Percentiles rank a stretch among this genome's conserved stretches.
Evolutionary conservation across 2,113 vertebrate genomes (phyloP).

Genomic region (Ornithorhynchus anatinus): DNA sequence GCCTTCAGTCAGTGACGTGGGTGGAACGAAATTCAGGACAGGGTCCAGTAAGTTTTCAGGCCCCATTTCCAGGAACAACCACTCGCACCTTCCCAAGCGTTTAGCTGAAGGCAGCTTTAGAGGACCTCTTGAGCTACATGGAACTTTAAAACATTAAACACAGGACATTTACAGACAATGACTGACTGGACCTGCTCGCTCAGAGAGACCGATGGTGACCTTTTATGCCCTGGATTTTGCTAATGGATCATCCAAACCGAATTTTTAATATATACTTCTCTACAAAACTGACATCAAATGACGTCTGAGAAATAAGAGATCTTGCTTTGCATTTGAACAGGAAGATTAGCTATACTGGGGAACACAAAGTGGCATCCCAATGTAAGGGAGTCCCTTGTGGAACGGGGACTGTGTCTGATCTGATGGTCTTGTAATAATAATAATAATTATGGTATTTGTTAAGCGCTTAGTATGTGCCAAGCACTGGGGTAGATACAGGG

Average conservation of each 20-base stretch:
- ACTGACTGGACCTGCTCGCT: conserved; percentile 1
- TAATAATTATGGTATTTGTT: no score
- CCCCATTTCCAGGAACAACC: conserved; percentile 15
- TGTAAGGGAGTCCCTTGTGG: no score
- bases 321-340: conserved; percentile 4
- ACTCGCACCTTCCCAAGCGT: neutral
- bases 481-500: no score
- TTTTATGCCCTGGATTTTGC: neutral
- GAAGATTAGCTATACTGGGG: no score
- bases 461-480: no score
- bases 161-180: neutral
- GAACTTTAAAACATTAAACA: conserved; percentile 24
- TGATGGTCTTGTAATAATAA: no score
- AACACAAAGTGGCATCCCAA: no score
- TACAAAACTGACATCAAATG: conserved; percentile 16
- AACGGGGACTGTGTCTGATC: no score
- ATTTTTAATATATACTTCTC: conserved; percentile 16
- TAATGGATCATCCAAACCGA: conserved; percentile 19
- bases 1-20: neutral
- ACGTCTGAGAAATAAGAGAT: conserved; percentile 13
- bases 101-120: neutral
- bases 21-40: conserved; percentile 1
- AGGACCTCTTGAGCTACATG: conserved; percentile 16
- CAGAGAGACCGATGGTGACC: conserved; percentile 32
- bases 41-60: conserved; percentile 9